phyloP scores from a whole-genome alignment of 2,797 vertebrate species.

The Limosa lapponica region DNA sequence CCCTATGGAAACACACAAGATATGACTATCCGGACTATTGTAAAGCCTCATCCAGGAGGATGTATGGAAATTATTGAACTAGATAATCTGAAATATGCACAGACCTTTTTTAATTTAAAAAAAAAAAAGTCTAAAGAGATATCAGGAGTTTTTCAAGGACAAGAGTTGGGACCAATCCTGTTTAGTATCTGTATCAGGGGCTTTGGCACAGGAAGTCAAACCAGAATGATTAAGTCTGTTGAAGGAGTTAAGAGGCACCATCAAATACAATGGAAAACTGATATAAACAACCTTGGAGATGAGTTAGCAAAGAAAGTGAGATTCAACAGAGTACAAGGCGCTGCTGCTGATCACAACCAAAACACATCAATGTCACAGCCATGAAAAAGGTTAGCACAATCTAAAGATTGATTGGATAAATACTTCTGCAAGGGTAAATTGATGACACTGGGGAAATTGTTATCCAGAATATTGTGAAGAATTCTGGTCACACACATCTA shows the following conservation, averaged over 20 bases:
- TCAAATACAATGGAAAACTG: neutral
- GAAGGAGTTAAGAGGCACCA: slow-evolving; percentile 11
- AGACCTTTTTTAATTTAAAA: neutral
- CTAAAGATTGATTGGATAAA: neutral
- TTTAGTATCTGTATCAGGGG: neutral
- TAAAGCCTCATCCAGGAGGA: neutral
- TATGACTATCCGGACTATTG: neutral
- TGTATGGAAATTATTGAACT: neutral
- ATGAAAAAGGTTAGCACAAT: neutral
- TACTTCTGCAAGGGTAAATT: neutral
- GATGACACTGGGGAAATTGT: neutral
- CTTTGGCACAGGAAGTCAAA: neutral
- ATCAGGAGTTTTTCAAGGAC: slow-evolving; percentile 8
- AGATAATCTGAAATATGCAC: neutral
- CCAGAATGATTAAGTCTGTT: neutral
- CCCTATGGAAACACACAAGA: neutral
- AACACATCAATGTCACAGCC: neutral
- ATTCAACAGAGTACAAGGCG: neutral
- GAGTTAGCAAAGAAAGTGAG: neutral
- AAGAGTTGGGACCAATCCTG: neutral
- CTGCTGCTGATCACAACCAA: neutral
- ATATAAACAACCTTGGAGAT: slow-evolving; percentile 31
- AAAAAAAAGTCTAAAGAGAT: neutral
- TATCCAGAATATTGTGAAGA: neutral
- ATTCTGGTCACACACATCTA: neutral